Percentiles rank a stretch among this genome's conserved stretches.
Evolutionary conservation across 1,140 invertebrate genomes (phyloP).

Genomic region (Ceratoteleas bidentatus): DNA sequence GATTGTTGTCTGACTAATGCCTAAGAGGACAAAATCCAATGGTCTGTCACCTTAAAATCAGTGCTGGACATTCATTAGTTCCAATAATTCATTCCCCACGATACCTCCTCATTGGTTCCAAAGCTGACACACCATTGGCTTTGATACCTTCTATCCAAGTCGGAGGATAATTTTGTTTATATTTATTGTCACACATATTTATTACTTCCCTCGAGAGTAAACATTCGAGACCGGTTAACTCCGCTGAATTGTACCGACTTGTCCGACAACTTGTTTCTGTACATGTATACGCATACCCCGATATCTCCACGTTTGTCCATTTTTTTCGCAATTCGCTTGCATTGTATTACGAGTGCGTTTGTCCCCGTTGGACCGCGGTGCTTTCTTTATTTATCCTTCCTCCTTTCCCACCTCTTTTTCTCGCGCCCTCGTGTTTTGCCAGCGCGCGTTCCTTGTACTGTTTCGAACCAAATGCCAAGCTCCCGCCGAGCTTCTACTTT

Average conservation of each 20-base stretch:
- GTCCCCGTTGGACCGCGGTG: conserved; percentile 6
- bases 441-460: conserved; percentile 57
- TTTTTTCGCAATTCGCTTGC: conserved; percentile 34
- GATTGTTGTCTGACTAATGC: no score
- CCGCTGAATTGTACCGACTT: conserved; percentile 23
- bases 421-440: conserved; percentile 21
- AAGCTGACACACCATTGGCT: no score
- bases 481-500: conserved; percentile 38
- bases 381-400: conserved; percentile 10
- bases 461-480: conserved; percentile 59
- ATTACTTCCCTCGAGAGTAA: background rate
- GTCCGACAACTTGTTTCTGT: conserved; percentile 25
- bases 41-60: no score
- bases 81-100: no score
- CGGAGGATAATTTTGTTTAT: no score
- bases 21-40: no score
- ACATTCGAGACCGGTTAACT: background rate
- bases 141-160: no score
- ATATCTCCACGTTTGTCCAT: conserved; percentile 35
- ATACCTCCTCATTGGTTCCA: no score
- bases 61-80: no score
- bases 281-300: conserved; percentile 27
- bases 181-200: no score
- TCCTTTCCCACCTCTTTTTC: conserved; percentile 43
- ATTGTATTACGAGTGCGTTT: conserved; percentile 61